Percentiles rank a stretch among this genome's conserved stretches.
Evolutionary conservation across 2,113 vertebrate species (phyloP).

Genomic region (Sylvietta virens): DNA sequence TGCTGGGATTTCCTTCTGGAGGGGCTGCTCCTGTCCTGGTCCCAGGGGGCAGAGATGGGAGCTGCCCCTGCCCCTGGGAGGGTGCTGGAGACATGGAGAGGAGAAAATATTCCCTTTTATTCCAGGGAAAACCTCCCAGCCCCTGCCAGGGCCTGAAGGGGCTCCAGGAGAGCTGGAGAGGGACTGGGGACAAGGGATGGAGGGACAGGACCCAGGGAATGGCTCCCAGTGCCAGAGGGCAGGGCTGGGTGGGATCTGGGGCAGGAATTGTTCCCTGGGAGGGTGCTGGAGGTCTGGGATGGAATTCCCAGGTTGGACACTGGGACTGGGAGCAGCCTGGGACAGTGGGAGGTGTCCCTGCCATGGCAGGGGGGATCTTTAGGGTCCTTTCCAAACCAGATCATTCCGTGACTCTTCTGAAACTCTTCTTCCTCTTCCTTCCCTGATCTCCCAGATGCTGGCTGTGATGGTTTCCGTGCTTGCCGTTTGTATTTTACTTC

Average conservation of each 20-base stretch:
- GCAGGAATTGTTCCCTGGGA: background rate
- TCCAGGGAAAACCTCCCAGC: background rate
- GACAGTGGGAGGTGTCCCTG: background rate
- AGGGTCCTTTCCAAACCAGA: background rate
- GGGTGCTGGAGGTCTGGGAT: no score
- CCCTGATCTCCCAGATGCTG: rapidly evolving
- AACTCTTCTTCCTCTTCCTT: background rate
- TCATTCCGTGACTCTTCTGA: background rate
- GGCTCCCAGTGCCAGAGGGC: background rate
- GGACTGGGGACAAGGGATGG: background rate
- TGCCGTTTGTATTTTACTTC: rapidly evolving
- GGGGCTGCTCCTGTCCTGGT: background rate
- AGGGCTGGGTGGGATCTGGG: rapidly evolving
- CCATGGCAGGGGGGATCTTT: background rate
- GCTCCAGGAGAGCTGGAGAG: background rate
- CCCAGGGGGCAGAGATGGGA: background rate
- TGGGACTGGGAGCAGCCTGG: background rate
- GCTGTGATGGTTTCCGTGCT: rapidly evolving
- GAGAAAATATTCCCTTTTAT: no score
- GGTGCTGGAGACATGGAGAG: background rate
- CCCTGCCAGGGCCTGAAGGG: background rate
- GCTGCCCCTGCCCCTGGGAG: background rate
- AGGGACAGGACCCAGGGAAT: background rate
- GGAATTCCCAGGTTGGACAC: no score
- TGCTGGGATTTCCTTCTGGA: background rate